Conservation (phyloP, 2,113 vertebrate species). For the Halichoerus grypus region DNA sequence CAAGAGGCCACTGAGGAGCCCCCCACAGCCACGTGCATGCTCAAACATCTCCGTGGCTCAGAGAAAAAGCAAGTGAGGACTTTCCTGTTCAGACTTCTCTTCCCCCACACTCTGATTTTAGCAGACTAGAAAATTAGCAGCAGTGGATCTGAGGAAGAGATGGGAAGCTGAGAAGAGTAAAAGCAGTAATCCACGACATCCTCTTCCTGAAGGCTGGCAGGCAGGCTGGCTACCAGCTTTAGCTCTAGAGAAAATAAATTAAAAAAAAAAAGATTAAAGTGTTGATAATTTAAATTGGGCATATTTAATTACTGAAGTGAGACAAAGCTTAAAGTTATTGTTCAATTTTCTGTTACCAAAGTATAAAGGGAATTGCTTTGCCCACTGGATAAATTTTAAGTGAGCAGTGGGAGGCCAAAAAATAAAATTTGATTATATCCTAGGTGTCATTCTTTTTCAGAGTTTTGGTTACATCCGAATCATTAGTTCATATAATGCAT, state of each 20-base stretch:
- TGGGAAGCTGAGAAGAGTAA: background rate
- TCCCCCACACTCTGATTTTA: fast-evolving
- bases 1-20: background rate
- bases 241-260: background rate
- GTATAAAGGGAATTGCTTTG: constrained; percentile 13
- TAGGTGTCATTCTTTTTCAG: constrained; percentile 13
- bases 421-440: constrained; percentile 17
- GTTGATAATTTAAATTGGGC: background rate
- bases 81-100: background rate
- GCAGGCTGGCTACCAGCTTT: background rate
- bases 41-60: background rate
- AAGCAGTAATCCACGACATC: background rate
- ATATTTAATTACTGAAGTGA: constrained; percentile 13
- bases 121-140: background rate
- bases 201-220: background rate
- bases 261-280: background rate
- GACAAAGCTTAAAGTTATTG: background rate
- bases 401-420: background rate
- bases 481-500: constrained; percentile 22
- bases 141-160: background rate
- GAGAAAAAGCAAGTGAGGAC: background rate
- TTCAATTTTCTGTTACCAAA: constrained; percentile 27
- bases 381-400: background rate
- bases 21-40: fast-evolving
- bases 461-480: constrained; percentile 21